Evolutionary conservation across 2,797 vertebrate genomes (phyloP).

Genomic region (Bucorvus abyssinicus): DNA sequence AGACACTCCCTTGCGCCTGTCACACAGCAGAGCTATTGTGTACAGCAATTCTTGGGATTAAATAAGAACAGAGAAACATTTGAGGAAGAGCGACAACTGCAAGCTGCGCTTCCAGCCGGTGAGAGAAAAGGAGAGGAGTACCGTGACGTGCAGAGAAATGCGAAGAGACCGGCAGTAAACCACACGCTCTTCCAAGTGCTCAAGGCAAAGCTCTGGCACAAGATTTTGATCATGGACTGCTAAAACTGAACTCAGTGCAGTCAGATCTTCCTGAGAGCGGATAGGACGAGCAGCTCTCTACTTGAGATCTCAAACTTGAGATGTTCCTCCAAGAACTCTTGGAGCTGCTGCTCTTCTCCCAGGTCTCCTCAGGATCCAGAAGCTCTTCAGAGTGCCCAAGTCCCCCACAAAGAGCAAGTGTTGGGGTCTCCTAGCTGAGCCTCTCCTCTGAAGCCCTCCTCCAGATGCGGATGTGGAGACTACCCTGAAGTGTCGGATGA

Average conservation of each 20-base stretch:
- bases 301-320: not conserved
- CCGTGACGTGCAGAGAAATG: not conserved
- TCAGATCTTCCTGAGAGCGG: not conserved
- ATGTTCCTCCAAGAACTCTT: not conserved
- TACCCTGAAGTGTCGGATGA: not conserved
- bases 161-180: not conserved
- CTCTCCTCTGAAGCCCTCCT: not conserved
- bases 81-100: not conserved
- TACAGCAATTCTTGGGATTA: not conserved
- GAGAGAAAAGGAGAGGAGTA: not conserved
- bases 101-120: not conserved
- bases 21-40: not conserved
- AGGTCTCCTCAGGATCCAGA: not conserved
- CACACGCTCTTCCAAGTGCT: accelerated
- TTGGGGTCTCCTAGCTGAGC: not conserved
- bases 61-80: not conserved
- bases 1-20: not conserved
- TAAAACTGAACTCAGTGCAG: not conserved
- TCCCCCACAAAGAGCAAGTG: not conserved
- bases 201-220: not conserved
- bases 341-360: not conserved
- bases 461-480: not conserved
- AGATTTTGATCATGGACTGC: not conserved
- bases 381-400: not conserved
- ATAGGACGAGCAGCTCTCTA: not conserved